phyloP scores from a whole-genome alignment of 2,113 vertebrate genomes.

The Brachypodius melanocephalos region DNA sequence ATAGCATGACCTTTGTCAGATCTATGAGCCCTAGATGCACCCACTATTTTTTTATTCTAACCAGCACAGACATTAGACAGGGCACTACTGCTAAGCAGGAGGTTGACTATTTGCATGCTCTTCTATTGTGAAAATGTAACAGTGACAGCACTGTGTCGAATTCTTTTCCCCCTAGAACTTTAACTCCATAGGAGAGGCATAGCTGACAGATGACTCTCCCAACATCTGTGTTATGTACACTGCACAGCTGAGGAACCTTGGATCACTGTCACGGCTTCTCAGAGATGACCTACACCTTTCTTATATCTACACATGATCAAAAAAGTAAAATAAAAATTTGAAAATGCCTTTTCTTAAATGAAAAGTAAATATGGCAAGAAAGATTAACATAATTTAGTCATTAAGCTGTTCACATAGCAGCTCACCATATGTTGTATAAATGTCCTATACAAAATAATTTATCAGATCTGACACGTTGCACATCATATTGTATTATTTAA shows the following conservation, averaged over 20 bases:
- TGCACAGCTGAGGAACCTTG: conserved; percentile 91
- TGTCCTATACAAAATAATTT: conserved; percentile 76
- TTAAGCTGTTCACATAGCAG: conserved; percentile 76
- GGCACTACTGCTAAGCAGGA: conserved; percentile 87
- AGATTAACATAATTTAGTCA: conserved; percentile 78
- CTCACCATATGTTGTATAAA: conserved; percentile 77
- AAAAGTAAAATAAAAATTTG: conserved; percentile 17
- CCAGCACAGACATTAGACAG: conserved; percentile 89
- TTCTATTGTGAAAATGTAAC: conserved; percentile 95
- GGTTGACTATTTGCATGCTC: conserved; percentile 94
- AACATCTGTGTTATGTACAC: conserved; percentile 99
- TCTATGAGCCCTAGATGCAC: conserved; percentile 80
- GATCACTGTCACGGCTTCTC: conserved; percentile 81
- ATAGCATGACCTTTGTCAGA: conserved; percentile 93
- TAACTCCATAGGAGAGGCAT: conserved; percentile 92
- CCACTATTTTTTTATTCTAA: conserved; percentile 85
- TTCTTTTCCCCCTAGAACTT: conserved; percentile 94
- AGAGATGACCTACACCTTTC: conserved; percentile 74
- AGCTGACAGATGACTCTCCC: conserved; percentile 99
- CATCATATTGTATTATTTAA: conserved; percentile 82
- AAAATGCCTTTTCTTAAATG: conserved; percentile 49
- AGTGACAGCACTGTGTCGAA: conserved; percentile 99
- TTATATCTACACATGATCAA: conserved; percentile 29
- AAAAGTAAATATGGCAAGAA: conserved; percentile 70
- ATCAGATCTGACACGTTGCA: conserved; percentile 75